These are phyloP conservation scores for Marmota monax DNA, from an alignment of 2,113 vertebrate species.

Conservation along the genomic window DNA sequence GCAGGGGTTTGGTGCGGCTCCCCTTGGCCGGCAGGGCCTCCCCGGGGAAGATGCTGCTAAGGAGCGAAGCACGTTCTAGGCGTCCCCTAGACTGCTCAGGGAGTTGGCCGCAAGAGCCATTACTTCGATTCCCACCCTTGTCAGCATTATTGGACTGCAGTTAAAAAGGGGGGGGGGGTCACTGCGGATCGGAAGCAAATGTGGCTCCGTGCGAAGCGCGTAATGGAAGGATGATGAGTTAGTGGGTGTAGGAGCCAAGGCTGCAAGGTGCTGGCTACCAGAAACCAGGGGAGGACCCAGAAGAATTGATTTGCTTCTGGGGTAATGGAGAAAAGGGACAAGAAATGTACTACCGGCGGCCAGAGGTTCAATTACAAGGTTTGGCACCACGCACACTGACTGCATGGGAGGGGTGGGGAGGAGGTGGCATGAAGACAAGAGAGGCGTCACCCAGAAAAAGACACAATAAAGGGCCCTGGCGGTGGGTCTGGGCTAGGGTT, in stretches of 20 bases:
- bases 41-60: neutral
- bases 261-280: neutral
- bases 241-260: neutral
- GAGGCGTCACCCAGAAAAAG: constrained; percentile 45
- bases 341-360: neutral
- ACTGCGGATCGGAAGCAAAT: constrained; percentile 52
- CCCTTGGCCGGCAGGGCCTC: neutral
- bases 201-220: neutral
- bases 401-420: neutral
- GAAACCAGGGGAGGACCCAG: neutral
- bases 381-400: neutral
- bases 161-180: neutral
- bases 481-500: neutral
- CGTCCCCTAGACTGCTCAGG: neutral
- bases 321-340: constrained; percentile 51
- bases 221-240: neutral
- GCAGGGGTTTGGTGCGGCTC: neutral
- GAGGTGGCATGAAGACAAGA: constrained; percentile 43
- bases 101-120: constrained; percentile 66
- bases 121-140: neutral
- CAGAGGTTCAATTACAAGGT: neutral
- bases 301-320: constrained; percentile 31
- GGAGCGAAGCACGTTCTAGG: neutral
- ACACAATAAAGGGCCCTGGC: neutral
- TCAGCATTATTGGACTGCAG: constrained; percentile 62